Percentiles rank a stretch among this genome's conserved stretches.
Conservation (phyloP, 53 echinoderm and acorn worm genomes). For the Astropecten irregularis region DNA sequence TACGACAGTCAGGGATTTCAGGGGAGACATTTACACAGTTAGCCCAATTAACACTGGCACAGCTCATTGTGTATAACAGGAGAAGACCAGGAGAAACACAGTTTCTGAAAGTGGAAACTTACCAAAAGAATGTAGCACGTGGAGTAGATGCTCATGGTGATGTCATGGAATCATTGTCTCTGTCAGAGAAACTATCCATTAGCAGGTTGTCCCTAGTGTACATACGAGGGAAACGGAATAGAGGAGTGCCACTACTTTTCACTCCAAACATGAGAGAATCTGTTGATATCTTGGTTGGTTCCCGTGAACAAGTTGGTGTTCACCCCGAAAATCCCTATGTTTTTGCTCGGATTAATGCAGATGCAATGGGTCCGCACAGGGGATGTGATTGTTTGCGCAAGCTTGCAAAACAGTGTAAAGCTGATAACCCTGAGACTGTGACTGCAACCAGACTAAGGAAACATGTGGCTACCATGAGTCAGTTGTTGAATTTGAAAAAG, state of each 20-base stretch:
- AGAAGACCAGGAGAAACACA: slow-evolving; percentile 34
- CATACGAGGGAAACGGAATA: slow-evolving; percentile 44
- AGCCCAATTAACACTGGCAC: slow-evolving; percentile 7
- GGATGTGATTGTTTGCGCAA: slow-evolving; percentile 55
- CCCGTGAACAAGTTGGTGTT: not conserved
- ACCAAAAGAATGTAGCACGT: slow-evolving; percentile 12
- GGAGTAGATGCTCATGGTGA: slow-evolving; percentile 37
- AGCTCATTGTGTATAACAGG: slow-evolving; percentile 1
- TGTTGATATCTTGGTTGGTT: not conserved
- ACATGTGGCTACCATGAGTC: slow-evolving; percentile 66
- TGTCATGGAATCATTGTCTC: slow-evolving; percentile 16
- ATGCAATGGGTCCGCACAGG: slow-evolving; percentile 26
- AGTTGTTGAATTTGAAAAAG: slow-evolving; percentile 60
- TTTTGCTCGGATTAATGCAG: slow-evolving; percentile 35
- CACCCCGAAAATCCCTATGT: slow-evolving; percentile 36
- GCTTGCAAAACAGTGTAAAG: slow-evolving; percentile 8
- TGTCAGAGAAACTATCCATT: slow-evolving; percentile 23
- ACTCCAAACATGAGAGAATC: not conserved
- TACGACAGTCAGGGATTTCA: slow-evolving; percentile 2
- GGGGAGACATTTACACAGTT: slow-evolving; percentile 6
- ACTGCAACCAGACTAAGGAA: slow-evolving; percentile 66
- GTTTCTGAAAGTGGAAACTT: slow-evolving; percentile 37
- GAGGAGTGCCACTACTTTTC: slow-evolving; percentile 50
- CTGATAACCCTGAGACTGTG: slow-evolving; percentile 57
- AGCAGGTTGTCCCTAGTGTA: slow-evolving; percentile 22